Evolutionary conservation across 2,797 vertebrate species (phyloP).

Genomic region (Hozukius guyotensis): DNA sequence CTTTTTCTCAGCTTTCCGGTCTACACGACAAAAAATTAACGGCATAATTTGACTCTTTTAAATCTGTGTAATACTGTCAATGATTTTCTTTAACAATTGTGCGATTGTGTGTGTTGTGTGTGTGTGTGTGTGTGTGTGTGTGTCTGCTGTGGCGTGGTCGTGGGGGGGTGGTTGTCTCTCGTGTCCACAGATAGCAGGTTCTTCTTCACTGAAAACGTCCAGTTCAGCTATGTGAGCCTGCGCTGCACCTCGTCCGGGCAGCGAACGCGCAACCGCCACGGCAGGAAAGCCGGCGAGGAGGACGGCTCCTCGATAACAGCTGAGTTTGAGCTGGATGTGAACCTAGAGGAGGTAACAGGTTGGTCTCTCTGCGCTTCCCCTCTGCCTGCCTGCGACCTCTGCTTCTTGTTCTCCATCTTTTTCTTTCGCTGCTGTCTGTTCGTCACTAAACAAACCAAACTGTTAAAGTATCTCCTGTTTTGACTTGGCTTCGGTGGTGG

Average conservation of each 20-base stretch:
- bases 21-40: neutral
- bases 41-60: neutral
- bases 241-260: conserved; percentile 88
- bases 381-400: conserved; percentile 68
- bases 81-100: conserved; percentile 38
- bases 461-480: conserved; percentile 98
- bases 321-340: conserved; percentile 95
- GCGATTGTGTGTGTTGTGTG: conserved; percentile 16
- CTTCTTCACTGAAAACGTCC: conserved; percentile 90
- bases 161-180: conserved; percentile 27
- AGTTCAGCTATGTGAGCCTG: conserved; percentile 93
- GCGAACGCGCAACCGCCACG: conserved; percentile 81
- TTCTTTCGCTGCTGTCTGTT: conserved; percentile 50
- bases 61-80: neutral
- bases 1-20: conserved; percentile 6
- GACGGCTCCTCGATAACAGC: conserved; percentile 90
- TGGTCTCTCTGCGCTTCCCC: conserved; percentile 88
- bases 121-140: conserved; percentile 4
- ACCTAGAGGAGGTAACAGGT: conserved; percentile 99
- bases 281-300: conserved; percentile 84
- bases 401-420: conserved; percentile 59
- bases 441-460: conserved; percentile 68
- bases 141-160: conserved; percentile 23
- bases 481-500: conserved; percentile 68
- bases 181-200: conserved; percentile 88